These are phyloP conservation scores for Eulemur albifrons DNA, from an alignment of 2,797 vertebrate genomes.

Conservation along the genomic window DNA sequence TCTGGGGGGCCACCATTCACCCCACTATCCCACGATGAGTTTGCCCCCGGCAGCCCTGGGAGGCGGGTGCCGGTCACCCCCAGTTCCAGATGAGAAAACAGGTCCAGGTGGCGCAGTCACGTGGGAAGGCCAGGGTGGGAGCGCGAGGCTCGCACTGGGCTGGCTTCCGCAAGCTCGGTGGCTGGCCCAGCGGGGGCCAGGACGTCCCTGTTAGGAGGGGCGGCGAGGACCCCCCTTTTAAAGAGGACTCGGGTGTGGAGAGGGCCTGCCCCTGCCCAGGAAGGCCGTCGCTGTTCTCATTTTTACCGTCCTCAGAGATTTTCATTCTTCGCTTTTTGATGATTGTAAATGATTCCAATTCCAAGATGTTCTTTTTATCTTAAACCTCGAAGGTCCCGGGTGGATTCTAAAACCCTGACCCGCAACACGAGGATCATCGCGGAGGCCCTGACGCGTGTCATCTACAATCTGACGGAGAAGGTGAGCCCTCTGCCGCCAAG, in stretches of 20 bases:
- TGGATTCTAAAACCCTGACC: slow-evolving; percentile 91
- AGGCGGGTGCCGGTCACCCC: too few relatives aligned
- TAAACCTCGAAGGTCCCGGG: slow-evolving; percentile 87
- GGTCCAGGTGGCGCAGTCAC: not conserved
- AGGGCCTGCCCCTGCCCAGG: not conserved
- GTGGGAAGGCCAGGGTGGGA: not conserved
- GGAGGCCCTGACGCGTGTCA: slow-evolving; percentile 94
- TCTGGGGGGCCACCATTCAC: not conserved
- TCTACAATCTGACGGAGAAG: slow-evolving; percentile 99
- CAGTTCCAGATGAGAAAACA: not conserved
- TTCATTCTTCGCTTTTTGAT: not conserved
- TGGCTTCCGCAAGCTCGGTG: not conserved
- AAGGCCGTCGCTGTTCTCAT: too few relatives aligned
- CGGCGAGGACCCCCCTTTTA: too few relatives aligned
- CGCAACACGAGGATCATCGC: slow-evolving; percentile 95
- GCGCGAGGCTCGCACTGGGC: not conserved
- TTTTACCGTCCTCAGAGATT: not conserved
- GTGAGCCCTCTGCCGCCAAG: slow-evolving; percentile 76
- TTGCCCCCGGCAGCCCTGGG: not conserved
- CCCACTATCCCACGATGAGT: not conserved
- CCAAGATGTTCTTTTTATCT: not conserved
- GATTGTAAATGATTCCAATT: not conserved
- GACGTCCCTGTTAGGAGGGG: not conserved
- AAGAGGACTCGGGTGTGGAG: not conserved
- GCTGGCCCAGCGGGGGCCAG: not conserved